A percentile compares a stretch with the other conserved stretches of the same genome.
phyloP scores from a whole-genome alignment of 2,888 invertebrate genomes.

The Brenthis hecate region DNA sequence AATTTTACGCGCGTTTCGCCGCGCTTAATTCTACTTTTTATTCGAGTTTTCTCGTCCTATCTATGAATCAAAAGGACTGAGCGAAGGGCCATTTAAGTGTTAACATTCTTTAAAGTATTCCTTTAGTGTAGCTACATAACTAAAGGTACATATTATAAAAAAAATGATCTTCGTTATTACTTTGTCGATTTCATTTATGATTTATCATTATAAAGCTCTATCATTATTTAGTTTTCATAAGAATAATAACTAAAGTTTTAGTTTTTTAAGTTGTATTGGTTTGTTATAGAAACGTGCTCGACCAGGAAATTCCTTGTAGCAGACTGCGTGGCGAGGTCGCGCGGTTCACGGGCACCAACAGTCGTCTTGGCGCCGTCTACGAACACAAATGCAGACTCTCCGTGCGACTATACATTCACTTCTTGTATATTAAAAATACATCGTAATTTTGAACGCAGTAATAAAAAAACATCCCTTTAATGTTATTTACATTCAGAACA shows the following conservation, averaged over 20 bases:
- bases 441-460: slow-evolving; percentile 19
- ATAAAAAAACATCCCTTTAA: slow-evolving; percentile 34
- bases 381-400: slow-evolving; percentile 42
- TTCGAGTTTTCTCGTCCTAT: slow-evolving; percentile 78
- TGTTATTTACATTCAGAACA: slow-evolving; percentile 76
- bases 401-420: slow-evolving; percentile 23
- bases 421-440: slow-evolving; percentile 18
- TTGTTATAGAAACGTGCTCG: slow-evolving; percentile 53
- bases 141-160: too few species aligned
- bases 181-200: too few species aligned
- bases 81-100: slow-evolving; percentile 73
- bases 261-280: slow-evolving; percentile 42
- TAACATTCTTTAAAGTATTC: slow-evolving; percentile 63
- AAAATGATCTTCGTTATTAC: too few species aligned
- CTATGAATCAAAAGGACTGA: slow-evolving; percentile 78
- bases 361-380: slow-evolving; percentile 64
- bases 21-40: slow-evolving; percentile 82
- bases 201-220: too few species aligned
- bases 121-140: background rate
- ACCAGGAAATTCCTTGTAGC: slow-evolving; percentile 54
- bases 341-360: slow-evolving; percentile 49
- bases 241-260: too few species aligned
- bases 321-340: slow-evolving; percentile 69
- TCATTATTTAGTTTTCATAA: too few species aligned
- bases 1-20: slow-evolving; percentile 83